Conservation (phyloP, 2,113 vertebrate genomes). For the Perca fluviatilis region DNA sequence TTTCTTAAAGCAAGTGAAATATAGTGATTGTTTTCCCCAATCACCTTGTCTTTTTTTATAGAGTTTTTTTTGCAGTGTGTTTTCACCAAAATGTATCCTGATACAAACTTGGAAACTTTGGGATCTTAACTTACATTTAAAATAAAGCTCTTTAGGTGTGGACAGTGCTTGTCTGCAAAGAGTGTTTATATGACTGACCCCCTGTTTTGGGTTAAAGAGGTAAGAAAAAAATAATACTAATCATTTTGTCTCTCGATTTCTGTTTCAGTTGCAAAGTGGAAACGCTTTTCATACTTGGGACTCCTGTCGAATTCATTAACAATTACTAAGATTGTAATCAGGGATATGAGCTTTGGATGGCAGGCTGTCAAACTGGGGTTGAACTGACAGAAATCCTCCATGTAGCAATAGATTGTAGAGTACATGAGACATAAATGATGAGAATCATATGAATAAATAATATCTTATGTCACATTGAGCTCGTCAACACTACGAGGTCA, state of each 20-base stretch:
- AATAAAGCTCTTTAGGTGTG: slow-evolving; percentile 2
- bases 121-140: not conserved
- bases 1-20: not conserved
- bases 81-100: not conserved
- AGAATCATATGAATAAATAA: slow-evolving; percentile 30
- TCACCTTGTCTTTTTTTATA: no score
- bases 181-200: not conserved
- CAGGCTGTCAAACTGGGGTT: not conserved
- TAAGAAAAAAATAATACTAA: not conserved
- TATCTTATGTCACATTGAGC: slow-evolving; percentile 7
- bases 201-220: not conserved
- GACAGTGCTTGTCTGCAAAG: not conserved
- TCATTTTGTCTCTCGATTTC: not conserved
- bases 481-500: not conserved
- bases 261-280: slow-evolving; percentile 1
- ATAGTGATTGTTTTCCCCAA: not conserved
- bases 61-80: not conserved
- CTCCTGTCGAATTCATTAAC: slow-evolving; percentile 19
- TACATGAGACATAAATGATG: slow-evolving; percentile 13
- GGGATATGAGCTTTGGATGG: not conserved
- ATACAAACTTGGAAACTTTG: not conserved
- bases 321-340: slow-evolving; percentile 11
- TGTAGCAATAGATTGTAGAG: not conserved
- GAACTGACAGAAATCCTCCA: slow-evolving; percentile 18
- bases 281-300: slow-evolving; percentile 3